Evolutionary conservation across 2,888 invertebrate species (phyloP).

Genomic region (Idaea dimidiata): DNA sequence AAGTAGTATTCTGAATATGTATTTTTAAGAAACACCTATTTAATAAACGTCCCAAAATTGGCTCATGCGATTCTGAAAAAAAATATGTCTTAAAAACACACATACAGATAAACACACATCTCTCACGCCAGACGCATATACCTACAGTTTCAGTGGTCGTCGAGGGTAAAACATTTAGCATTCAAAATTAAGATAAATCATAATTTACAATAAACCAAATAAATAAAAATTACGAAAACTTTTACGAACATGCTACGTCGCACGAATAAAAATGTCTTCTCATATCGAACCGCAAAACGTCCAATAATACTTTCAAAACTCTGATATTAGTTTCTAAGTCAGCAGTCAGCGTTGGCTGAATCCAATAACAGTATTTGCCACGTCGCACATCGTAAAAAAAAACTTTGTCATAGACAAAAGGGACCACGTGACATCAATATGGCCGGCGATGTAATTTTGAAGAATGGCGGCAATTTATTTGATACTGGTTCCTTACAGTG

Average conservation of each 20-base stretch:
- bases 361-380: conserved; percentile 39
- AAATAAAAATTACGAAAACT: background rate
- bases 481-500: background rate
- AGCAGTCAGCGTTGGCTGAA: conserved; percentile 27
- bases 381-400: conserved; percentile 31
- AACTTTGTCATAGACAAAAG: conserved; percentile 46
- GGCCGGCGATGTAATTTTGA: conserved; percentile 17
- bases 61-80: too few species aligned
- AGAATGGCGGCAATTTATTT: background rate
- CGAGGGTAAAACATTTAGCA: too few species aligned
- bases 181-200: too few species aligned
- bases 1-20: too few species aligned
- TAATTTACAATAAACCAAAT: too few species aligned
- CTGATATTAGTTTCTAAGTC: conserved; percentile 30
- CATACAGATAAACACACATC: too few species aligned
- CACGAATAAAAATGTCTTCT: background rate
- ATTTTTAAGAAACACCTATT: too few species aligned
- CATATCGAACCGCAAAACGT: conserved; percentile 1
- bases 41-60: too few species aligned
- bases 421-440: conserved; percentile 25
- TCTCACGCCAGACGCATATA: too few species aligned
- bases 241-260: background rate
- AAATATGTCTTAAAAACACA: too few species aligned
- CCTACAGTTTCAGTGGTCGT: too few species aligned
- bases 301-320: background rate